A percentile compares a stretch with the other conserved stretches of the same genome.
These are phyloP conservation scores for Geotrypetes seraphini DNA, from an alignment of 2,797 vertebrate species.

Conservation along the genomic window DNA sequence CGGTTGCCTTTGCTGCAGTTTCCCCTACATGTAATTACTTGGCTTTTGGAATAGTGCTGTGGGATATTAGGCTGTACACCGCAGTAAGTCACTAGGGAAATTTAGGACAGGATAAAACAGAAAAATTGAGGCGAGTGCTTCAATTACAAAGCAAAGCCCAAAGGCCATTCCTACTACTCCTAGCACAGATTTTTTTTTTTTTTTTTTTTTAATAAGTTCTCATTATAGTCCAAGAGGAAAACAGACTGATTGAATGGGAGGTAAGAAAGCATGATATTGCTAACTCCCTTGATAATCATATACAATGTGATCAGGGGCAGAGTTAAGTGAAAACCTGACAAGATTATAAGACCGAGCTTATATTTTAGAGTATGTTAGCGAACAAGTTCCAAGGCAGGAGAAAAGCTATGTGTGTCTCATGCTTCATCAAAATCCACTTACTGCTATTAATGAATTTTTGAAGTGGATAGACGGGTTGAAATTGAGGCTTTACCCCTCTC, in stretches of 20 bases:
- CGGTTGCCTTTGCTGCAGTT: neutral
- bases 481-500: too few species aligned
- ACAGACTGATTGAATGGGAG: neutral
- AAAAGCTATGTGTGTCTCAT: too few species aligned
- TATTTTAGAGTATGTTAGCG: too few species aligned
- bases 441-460: too few species aligned
- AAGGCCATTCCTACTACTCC: constrained; percentile 7
- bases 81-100: constrained; percentile 24
- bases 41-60: constrained; percentile 1
- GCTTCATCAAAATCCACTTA: too few species aligned
- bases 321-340: too few species aligned
- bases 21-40: constrained; percentile 5
- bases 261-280: too few species aligned
- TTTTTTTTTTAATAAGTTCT: constrained; percentile 14
- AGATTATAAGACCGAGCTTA: too few species aligned
- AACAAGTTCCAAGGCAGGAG: too few species aligned
- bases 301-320: too few species aligned
- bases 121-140: constrained; percentile 11
- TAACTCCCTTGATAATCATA: too few species aligned
- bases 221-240: constrained; percentile 19
- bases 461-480: too few species aligned
- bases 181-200: constrained; percentile 11
- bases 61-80: constrained; percentile 1
- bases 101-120: constrained; percentile 16
- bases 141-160: constrained; percentile 19